Evolutionary conservation across 2,888 invertebrate species (phyloP), one percentile per base, ranked within the genome.

Genomic region (Xanthia togata): DNA sequence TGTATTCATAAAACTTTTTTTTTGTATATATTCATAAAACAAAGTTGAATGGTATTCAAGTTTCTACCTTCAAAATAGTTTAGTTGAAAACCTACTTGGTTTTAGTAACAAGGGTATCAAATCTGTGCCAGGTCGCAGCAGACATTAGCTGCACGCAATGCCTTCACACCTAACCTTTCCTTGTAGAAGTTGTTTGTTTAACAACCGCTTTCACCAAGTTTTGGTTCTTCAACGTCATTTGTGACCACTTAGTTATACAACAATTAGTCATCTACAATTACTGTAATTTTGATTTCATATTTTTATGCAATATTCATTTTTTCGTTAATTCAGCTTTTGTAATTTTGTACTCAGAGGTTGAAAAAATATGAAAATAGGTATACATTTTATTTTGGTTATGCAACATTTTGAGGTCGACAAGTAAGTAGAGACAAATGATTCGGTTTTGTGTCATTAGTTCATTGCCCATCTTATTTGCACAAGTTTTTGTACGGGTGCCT

Each of bases 101-200:
- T 70, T 73, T 23, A 67, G 55, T 73, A 73, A 74, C 73, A 67
- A 75, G 65, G 76, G 73, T 76, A 87, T 84, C 76, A 70, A 76
- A 84, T 80, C 71, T 80, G 63, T 80, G 76, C 76, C 87, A 80
- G 84, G 73, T 83, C 68, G 75, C 57, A 63, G 70, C 47, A 69
- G 69, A 23, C 79, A 82, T 84, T 85, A 83, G 71, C 80, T 64
- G 78, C 87, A 87, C 89, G 87, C 87, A 69, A 87, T 35, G 71
- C 82, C 79, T 87, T 87, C 80, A 82, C 87, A 69, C 70, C 65
- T 79, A 78, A 78, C 88, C 87, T 87, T 82, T 82, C 69, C 68
- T 81, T 50, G 64, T 80, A 63, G 31, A 11, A 63, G 44, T 63
- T 73, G 47, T 57, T 82, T 68, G 60, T 64, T 62, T 70, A 72